phyloP scores from a whole-genome alignment of 2,113 vertebrate genomes.

The Pseudorectes ferrugineus region DNA sequence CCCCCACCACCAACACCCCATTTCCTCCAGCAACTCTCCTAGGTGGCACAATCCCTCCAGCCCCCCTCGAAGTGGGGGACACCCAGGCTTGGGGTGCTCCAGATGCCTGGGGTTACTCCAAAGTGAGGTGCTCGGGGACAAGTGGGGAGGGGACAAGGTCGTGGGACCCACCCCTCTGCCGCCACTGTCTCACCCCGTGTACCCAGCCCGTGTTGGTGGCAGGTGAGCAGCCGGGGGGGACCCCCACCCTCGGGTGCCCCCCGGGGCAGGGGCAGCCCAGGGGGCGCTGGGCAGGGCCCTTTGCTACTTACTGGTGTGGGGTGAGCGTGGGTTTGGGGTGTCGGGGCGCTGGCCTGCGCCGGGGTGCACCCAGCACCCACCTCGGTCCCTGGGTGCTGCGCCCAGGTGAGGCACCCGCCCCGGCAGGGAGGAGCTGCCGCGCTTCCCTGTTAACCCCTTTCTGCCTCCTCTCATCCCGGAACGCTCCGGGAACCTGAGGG shows the following conservation, averaged over 20 bases:
- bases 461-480: not conserved
- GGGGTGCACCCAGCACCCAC: slow-evolving; percentile 6
- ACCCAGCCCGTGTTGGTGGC: accelerated
- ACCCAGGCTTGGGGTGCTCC: not conserved
- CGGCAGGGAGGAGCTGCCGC: not conserved
- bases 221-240: accelerated
- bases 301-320: not conserved
- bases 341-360: not conserved
- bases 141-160: not conserved
- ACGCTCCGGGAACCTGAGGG: accelerated
- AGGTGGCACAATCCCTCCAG: not conserved
- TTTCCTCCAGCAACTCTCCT: not conserved
- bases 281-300: not conserved
- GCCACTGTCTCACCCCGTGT: accelerated
- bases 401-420: slow-evolving; percentile 51
- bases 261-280: not conserved
- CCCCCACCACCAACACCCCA: accelerated
- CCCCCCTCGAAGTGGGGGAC: not conserved
- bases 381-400: not conserved
- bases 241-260: not conserved
- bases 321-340: not conserved
- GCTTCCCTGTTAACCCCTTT: slow-evolving; percentile 20
- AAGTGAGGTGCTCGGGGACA: not conserved
- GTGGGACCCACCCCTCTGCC: accelerated
- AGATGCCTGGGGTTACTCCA: not conserved